Evolutionary conservation across 1,140 invertebrate genomes (phyloP).

Genomic region (Drosophila pachea): DNA sequence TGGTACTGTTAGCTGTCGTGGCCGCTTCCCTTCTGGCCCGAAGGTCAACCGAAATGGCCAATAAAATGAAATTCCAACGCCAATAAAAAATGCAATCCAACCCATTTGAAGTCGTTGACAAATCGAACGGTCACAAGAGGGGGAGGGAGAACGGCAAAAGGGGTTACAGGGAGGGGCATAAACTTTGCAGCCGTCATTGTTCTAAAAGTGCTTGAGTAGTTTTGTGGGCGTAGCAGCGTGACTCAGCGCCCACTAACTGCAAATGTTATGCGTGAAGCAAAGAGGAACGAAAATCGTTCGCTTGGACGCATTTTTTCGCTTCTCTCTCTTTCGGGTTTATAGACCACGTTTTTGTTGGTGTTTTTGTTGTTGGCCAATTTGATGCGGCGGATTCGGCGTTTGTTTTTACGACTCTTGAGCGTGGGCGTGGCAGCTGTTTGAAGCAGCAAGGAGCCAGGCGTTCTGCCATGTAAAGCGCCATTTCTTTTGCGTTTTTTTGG

Average conservation of each 20-base stretch:
- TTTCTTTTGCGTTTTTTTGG: slow-evolving; percentile 24
- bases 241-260: slow-evolving; percentile 38
- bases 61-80: slow-evolving; percentile 71
- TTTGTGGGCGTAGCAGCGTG: slow-evolving; percentile 46
- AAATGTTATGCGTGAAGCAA: slow-evolving; percentile 58
- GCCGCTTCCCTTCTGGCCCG: slow-evolving; percentile 23
- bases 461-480: slow-evolving; percentile 59
- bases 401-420: slow-evolving; percentile 65
- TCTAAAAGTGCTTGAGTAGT: slow-evolving; percentile 51
- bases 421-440: neutral
- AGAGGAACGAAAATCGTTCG: slow-evolving; percentile 21
- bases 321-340: slow-evolving; percentile 42
- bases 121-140: slow-evolving; percentile 47
- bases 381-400: slow-evolving; percentile 70
- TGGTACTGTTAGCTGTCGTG: slow-evolving; percentile 3
- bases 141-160: neutral
- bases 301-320: neutral
- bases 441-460: slow-evolving; percentile 17
- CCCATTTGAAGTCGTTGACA: slow-evolving; percentile 71
- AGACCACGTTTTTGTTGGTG: no score
- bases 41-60: slow-evolving; percentile 73
- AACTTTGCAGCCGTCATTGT: slow-evolving; percentile 67
- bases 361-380: slow-evolving; percentile 51
- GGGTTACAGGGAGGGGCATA: slow-evolving; percentile 39
- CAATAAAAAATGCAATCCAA: slow-evolving; percentile 75